A percentile compares a stretch with the other conserved stretches of the same genome.
Conservation (phyloP, 2,888 invertebrate species). For the Tipula helvola region DNA sequence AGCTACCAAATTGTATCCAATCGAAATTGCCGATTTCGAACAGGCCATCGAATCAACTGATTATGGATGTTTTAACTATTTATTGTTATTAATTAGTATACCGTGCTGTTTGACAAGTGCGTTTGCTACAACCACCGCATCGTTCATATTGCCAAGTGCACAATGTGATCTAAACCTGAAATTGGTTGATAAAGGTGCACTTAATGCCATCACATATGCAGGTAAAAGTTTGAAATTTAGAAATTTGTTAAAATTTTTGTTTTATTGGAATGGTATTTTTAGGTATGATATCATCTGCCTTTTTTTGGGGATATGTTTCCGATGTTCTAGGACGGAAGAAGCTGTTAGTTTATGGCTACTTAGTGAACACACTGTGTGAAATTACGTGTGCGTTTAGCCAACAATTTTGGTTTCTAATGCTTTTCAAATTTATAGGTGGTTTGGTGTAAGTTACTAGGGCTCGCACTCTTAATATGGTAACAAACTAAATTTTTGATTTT, state of each 20-base stretch:
- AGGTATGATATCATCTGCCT: constrained; percentile 66
- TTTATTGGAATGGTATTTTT: constrained; percentile 15
- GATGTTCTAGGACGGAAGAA: constrained; percentile 58
- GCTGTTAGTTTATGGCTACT: constrained; percentile 52
- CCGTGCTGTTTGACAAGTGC: constrained; percentile 55
- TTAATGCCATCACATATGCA: constrained; percentile 58
- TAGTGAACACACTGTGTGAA: constrained; percentile 50
- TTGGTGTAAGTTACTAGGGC: constrained; percentile 52
- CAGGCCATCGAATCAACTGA: constrained; percentile 54
- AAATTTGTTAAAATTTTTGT: constrained; percentile 12
- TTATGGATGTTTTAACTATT: constrained; percentile 56
- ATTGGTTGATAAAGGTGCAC: constrained; percentile 53
- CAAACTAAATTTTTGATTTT: not conserved
- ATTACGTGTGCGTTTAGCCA: constrained; percentile 50
- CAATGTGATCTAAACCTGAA: constrained; percentile 60
- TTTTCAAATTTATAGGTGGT: constrained; percentile 62
- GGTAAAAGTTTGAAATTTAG: constrained; percentile 35
- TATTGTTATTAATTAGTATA: constrained; percentile 44
- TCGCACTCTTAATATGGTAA: too few relatives aligned
- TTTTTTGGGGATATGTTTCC: constrained; percentile 66
- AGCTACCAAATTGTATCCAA: not conserved
- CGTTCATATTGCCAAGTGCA: constrained; percentile 61
- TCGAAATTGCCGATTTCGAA: constrained; percentile 47
- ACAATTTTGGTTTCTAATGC: constrained; percentile 49
- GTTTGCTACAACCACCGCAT: constrained; percentile 58